A percentile compares a stretch with the other conserved stretches of the same genome.
Conservation (phyloP, 1,140 invertebrate species). For the Megathymus violae region DNA sequence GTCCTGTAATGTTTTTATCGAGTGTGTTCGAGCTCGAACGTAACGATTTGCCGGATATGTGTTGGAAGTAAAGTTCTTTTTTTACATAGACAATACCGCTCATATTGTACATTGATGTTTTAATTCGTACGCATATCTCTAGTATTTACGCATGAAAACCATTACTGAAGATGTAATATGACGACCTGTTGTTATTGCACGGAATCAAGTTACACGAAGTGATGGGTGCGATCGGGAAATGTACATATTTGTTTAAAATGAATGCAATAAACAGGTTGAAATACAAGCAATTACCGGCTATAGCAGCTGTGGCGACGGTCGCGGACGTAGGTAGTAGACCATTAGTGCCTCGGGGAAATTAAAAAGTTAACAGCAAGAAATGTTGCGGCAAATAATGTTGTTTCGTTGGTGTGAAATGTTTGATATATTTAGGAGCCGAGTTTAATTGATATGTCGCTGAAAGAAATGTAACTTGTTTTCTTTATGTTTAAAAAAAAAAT, state of each 20-base stretch:
- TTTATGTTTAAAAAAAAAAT: neutral
- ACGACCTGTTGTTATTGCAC: constrained; percentile 20
- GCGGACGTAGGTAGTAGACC: constrained; percentile 34
- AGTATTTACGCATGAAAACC: constrained; percentile 51
- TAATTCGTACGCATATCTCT: constrained; percentile 48
- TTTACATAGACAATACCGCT: constrained; percentile 42
- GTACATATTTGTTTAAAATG: constrained; percentile 41
- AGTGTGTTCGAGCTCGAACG: constrained; percentile 55
- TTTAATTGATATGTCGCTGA: constrained; percentile 34
- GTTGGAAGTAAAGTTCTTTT: constrained; percentile 43
- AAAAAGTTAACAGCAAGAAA: constrained; percentile 51
- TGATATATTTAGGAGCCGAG: constrained; percentile 37
- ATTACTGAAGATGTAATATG: constrained; percentile 40
- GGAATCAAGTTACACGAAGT: constrained; percentile 1
- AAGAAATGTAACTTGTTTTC: constrained; percentile 2
- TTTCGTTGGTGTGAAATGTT: constrained; percentile 47
- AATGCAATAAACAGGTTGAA: constrained; percentile 48
- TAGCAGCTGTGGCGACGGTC: constrained; percentile 40
- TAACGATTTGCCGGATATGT: constrained; percentile 43
- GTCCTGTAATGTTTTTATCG: constrained; percentile 82
- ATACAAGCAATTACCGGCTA: constrained; percentile 53
- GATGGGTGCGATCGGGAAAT: constrained; percentile 12
- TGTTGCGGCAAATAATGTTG: constrained; percentile 49
- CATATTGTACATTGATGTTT: constrained; percentile 46
- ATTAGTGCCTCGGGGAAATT: constrained; percentile 58